phyloP scores from a whole-genome alignment of 2,888 invertebrate species.

The Polyploca ridens region DNA sequence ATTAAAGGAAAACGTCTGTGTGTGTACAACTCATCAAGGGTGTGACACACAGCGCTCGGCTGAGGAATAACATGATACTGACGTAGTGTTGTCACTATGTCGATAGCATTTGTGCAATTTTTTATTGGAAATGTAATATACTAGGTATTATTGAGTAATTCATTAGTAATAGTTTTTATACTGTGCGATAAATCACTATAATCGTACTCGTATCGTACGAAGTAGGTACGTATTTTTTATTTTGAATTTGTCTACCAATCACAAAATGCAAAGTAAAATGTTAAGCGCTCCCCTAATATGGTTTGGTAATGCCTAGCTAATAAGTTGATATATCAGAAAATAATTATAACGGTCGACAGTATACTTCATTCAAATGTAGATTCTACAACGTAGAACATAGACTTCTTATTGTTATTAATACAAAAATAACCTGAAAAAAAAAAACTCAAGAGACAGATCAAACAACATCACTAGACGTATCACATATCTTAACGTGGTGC shows the following conservation, averaged over 20 bases:
- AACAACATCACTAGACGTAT: background rate
- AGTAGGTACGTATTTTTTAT: too few species aligned
- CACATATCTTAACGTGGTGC: background rate
- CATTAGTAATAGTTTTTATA: background rate
- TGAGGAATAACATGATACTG: slow-evolving; percentile 11
- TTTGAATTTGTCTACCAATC: background rate
- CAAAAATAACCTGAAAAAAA: background rate
- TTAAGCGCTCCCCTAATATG: too few species aligned
- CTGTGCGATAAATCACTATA: too few species aligned
- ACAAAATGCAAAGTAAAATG: too few species aligned
- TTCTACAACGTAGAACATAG: background rate
- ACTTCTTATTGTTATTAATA: background rate
- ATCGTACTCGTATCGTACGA: too few species aligned
- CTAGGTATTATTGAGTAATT: background rate
- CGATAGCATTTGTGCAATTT: background rate
- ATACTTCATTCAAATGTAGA: background rate
- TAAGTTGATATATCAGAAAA: background rate
- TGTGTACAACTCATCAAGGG: slow-evolving; percentile 5
- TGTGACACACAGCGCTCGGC: slow-evolving; percentile 1
- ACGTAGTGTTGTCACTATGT: background rate
- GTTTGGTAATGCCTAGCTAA: too few species aligned
- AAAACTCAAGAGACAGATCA: background rate
- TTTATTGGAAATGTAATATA: background rate
- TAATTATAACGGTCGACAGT: background rate
- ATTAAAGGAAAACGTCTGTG: slow-evolving; percentile 3